Evolutionary conservation across 2,888 invertebrate genomes (phyloP).

Genomic region (Aphodius granarius): DNA sequence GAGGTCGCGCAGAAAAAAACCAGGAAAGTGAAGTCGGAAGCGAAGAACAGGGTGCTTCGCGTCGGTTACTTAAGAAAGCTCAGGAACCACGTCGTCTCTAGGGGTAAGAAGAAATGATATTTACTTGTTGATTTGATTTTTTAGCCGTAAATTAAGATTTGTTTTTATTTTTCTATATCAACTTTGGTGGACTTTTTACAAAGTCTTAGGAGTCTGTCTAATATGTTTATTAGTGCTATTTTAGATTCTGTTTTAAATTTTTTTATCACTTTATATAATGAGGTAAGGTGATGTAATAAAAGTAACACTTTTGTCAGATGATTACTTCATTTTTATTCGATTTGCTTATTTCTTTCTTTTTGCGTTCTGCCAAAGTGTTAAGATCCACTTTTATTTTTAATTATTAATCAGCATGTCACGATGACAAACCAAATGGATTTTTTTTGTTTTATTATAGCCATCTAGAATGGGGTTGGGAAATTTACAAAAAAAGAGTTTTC

Average conservation of each 20-base stretch:
- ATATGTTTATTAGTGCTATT: background rate
- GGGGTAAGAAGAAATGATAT: conserved; percentile 22
- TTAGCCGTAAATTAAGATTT: background rate
- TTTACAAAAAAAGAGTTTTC: background rate
- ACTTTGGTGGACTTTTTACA: background rate
- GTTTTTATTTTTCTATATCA: background rate
- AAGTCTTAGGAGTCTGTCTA: background rate
- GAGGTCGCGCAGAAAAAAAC: conserved; percentile 4
- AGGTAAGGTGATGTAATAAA: background rate
- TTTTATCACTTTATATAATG: background rate
- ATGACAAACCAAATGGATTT: background rate
- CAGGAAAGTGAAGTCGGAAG: conserved; percentile 7
- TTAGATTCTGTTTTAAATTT: background rate
- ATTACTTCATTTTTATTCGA: background rate
- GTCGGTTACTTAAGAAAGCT: conserved; percentile 19
- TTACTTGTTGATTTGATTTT: background rate
- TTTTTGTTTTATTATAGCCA: background rate
- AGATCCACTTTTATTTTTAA: background rate
- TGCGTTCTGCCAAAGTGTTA: background rate
- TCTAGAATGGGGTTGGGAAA: background rate
- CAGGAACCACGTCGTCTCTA: conserved; percentile 9
- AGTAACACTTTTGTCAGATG: background rate
- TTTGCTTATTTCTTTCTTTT: background rate
- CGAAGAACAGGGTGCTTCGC: conserved; percentile 17
- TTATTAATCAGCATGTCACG: background rate